A percentile compares a stretch with the other conserved stretches of the same genome.
phyloP scores from a whole-genome alignment of 2,113 vertebrate species.

The Xiphias gladius region DNA sequence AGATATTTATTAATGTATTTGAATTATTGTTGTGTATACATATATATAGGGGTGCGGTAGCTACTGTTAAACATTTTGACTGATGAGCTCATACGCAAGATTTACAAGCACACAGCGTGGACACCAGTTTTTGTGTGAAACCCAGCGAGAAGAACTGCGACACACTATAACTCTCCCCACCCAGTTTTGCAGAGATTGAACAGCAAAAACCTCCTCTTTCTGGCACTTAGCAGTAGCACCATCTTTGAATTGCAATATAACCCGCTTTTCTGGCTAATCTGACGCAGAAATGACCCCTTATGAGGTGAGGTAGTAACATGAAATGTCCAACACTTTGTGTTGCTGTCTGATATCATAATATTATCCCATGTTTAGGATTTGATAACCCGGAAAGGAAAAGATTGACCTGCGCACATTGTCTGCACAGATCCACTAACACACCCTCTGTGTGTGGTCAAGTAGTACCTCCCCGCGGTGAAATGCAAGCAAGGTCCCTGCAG shows the following conservation, averaged over 20 bases:
- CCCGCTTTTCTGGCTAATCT: not conserved
- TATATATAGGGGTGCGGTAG: too few species aligned
- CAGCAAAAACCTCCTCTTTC: not conserved
- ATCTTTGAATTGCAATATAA: not conserved
- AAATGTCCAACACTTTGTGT: not conserved
- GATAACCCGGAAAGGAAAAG: not conserved
- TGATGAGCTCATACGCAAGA: not conserved
- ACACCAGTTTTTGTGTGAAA: not conserved
- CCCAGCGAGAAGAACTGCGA: not conserved
- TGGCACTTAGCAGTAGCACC: not conserved
- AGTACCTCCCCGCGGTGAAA: conserved; percentile 31
- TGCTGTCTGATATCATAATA: not conserved
- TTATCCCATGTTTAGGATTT: not conserved
- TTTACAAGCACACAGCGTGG: conserved; percentile 8
- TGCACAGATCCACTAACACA: too few species aligned
- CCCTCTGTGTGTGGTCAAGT: not conserved
- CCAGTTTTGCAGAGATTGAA: not conserved
- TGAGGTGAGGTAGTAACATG: not conserved
- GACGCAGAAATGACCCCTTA: not conserved
- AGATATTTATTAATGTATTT: too few species aligned
- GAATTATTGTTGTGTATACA: too few species aligned
- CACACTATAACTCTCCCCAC: not conserved
- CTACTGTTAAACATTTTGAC: too few species aligned
- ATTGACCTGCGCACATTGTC: not conserved
- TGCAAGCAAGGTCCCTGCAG: not conserved